Evolutionary conservation across 92 coral and sea anemone genomes (phyloP).

Genomic region (Porites lobata): DNA sequence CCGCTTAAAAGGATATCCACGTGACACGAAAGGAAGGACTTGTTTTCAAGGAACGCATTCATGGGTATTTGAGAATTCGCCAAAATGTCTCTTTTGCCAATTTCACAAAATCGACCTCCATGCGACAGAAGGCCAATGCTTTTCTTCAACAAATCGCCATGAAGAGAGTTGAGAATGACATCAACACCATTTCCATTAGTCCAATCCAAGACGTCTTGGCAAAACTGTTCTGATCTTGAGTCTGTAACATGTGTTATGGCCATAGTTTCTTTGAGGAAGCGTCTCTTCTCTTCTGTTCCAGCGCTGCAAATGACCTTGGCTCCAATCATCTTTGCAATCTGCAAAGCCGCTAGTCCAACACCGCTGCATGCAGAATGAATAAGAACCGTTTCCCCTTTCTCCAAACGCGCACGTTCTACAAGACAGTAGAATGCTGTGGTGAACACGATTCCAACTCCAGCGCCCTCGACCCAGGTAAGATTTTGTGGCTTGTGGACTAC

Average conservation of each 20-base stretch:
- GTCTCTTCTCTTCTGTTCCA: conserved; percentile 4
- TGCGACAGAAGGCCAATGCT: neutral
- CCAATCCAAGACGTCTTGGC: neutral
- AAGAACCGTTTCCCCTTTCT: conserved; percentile 16
- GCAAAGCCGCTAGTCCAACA: conserved; percentile 41
- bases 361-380: conserved; percentile 35
- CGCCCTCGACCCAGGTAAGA: conserved; percentile 29
- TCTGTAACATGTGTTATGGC: neutral
- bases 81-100: conserved; percentile 1
- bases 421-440: conserved; percentile 25
- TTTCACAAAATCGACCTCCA: conserved; percentile 3
- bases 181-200: neutral
- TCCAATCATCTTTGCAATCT: conserved; percentile 18
- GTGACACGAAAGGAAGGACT: conserved; percentile 3
- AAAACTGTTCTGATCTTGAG: conserved; percentile 1
- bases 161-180: conserved; percentile 1
- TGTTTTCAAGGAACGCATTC: conserved; percentile 1
- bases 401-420: neutral
- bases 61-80: neutral
- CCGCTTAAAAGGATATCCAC: neutral
- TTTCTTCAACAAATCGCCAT: neutral
- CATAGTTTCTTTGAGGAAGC: neutral
- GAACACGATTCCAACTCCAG: conserved; percentile 49
- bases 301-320: conserved; percentile 23
- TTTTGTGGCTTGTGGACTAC: conserved; percentile 26